phyloP scores from a whole-genome alignment of 1,140 invertebrate species.

The Conus betulinus region DNA sequence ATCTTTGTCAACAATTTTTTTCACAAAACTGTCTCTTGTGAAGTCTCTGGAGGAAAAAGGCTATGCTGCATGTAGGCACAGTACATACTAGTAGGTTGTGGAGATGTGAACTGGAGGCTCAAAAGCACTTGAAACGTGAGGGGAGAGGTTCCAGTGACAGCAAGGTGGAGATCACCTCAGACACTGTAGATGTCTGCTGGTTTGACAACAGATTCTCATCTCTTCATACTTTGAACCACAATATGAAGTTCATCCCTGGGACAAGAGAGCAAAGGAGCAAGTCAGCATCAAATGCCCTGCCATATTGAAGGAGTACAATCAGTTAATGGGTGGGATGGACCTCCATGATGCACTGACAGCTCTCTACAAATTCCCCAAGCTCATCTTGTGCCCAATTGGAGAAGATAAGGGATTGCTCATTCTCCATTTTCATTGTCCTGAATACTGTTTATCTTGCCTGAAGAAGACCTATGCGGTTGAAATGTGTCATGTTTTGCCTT shows the following conservation, averaged over 20 bases:
- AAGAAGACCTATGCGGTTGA: too few relatives aligned
- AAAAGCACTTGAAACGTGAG: slow-evolving; percentile 47
- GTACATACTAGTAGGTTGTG: slow-evolving; percentile 26
- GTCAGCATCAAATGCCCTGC: background rate
- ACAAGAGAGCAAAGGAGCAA: background rate
- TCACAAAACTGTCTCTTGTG: slow-evolving; percentile 29
- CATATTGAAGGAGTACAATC: background rate
- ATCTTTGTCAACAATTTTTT: slow-evolving; percentile 48
- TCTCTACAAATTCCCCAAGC: slow-evolving; percentile 62
- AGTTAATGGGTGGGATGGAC: slow-evolving; percentile 74
- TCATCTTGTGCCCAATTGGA: slow-evolving; percentile 71
- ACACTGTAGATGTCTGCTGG: too few relatives aligned
- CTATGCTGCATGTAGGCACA: too few relatives aligned
- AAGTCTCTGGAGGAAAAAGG: slow-evolving; percentile 40
- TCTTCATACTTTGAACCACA: background rate
- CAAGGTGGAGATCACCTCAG: slow-evolving; percentile 35
- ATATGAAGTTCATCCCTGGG: background rate
- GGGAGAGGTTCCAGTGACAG: slow-evolving; percentile 44
- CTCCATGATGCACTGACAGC: slow-evolving; percentile 58
- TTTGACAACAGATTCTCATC: too few relatives aligned
- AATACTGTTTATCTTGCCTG: too few relatives aligned
- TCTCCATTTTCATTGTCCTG: too few relatives aligned
- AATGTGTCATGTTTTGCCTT: too few relatives aligned
- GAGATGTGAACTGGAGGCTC: slow-evolving; percentile 36
- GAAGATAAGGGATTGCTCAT: too few relatives aligned